A percentile compares a stretch with the other conserved stretches of the same genome.
Conservation (phyloP, 1,140 invertebrate genomes). For the Acromyrmex charruanus region DNA sequence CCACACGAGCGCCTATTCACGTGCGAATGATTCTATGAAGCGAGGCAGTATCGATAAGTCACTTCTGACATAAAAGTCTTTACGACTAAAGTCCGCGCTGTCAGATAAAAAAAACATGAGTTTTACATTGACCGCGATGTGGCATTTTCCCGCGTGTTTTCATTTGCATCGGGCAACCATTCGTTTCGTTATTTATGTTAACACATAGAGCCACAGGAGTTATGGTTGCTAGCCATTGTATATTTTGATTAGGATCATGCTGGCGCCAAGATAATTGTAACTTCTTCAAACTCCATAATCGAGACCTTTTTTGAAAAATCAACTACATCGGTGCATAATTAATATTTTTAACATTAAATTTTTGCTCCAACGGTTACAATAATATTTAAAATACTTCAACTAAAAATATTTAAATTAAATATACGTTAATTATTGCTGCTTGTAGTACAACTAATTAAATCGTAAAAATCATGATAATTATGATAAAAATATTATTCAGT, state of each 20-base stretch:
- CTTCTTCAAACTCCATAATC: neutral
- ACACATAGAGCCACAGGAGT: neutral
- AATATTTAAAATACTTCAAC: neutral
- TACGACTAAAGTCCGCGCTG: neutral
- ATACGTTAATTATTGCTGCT: neutral
- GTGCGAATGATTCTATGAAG: neutral
- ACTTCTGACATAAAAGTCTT: neutral
- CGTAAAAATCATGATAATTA: neutral
- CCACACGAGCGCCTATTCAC: conserved; percentile 8
- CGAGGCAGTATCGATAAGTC: conserved; percentile 28
- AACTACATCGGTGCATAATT: conserved; percentile 10
- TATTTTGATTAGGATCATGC: neutral
- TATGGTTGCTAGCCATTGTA: neutral
- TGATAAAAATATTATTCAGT: neutral
- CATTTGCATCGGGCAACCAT: neutral
- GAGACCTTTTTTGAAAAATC: neutral
- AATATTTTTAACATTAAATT: neutral
- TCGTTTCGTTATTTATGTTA: conserved; percentile 24
- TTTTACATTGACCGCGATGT: neutral
- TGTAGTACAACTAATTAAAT: neutral
- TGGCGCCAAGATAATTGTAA: neutral
- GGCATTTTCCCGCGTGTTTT: conserved; percentile 7
- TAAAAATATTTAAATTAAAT: neutral
- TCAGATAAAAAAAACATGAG: neutral
- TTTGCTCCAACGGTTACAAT: neutral